Base-by-base conservation (phyloP, 2,888 invertebrate genomes). In the Ichneumoninae sp. region DNA sequence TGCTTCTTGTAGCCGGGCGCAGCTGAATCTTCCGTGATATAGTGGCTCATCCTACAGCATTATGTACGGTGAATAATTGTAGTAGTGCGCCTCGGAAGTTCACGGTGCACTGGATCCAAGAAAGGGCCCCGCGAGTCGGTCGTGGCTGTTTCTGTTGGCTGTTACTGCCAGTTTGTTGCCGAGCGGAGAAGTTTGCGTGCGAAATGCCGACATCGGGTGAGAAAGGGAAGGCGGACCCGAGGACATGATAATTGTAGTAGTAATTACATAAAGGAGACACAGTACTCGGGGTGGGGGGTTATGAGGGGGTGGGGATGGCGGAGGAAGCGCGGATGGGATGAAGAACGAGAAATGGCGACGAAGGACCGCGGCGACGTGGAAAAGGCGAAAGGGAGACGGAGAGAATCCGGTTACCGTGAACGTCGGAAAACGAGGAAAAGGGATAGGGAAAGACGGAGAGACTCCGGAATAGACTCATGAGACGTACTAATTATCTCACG, bases 401-500 rank as follows among this genome's bases (percentile, higher is more conserved):
- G 66, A 60, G 82, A 77, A 16, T 72, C 54, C 57, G 76, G 60
- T 76, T 40, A n/a, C 72, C 65, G 19, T 65, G 47, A 68, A 79
- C 76, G 47, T 75, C 26, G 62, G 33, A 62, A 62, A 33, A 30
- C 13, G 16, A 82, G 75, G 71, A 82, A 83, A 85, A 83, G 80
- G 80, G 86, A 87, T 7, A 22, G 60, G 26, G 82, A 71, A 68
- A 69, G 78, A 78, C 60, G 76, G 82, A 78, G 71, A 76, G 68
- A 74, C 70, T 69, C 66, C 54, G 66, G 70, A 82, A 84, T 78
- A 78, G 85, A 89, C 86, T 90, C 88, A 87, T 84, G 89, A 90
- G 90, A 90, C 88, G 89, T 89, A 90, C 90, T 91, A 90, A 90
- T 91, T 90, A 90, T 90, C 88, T 89, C 86, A 65, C 87, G 87